phyloP scores from a whole-genome alignment of 35 echinoderm and acorn worm genomes.

The Heliocidaris tuberculata region DNA sequence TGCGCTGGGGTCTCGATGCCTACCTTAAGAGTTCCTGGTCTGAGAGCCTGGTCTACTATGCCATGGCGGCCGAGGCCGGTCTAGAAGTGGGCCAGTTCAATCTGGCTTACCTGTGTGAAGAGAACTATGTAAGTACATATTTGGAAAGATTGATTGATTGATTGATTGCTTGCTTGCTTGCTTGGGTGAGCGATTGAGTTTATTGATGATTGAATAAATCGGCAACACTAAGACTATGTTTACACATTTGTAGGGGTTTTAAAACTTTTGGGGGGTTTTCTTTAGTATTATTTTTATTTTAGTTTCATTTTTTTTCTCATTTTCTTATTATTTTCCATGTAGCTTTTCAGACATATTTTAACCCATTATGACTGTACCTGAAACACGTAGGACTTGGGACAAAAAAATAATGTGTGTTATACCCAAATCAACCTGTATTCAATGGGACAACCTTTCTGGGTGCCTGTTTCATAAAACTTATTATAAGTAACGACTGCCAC shows the following conservation, averaged over 20 bases:
- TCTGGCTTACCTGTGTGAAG: conserved; percentile 89
- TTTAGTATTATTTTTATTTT: background rate
- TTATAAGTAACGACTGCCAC: no score
- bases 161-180: no score
- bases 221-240: background rate
- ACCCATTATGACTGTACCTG: no score
- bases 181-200: no score
- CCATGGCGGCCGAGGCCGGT: conserved; percentile 90
- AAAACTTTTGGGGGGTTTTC: background rate
- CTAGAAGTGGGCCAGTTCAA: conserved; percentile 94
- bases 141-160: no score
- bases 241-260: background rate
- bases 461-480: no score
- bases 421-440: no score
- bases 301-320: background rate
- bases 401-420: no score
- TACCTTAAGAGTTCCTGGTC: conserved; percentile 67
- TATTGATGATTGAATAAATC: no score
- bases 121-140: conserved; percentile 79
- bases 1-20: conserved; percentile 73
- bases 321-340: background rate
- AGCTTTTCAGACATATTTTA: background rate
- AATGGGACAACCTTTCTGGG: no score
- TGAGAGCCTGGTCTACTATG: conserved; percentile 79
- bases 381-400: no score